phyloP scores from a whole-genome alignment of 64 coral and sea anemone genomes.

The Stylophora pistillata region DNA sequence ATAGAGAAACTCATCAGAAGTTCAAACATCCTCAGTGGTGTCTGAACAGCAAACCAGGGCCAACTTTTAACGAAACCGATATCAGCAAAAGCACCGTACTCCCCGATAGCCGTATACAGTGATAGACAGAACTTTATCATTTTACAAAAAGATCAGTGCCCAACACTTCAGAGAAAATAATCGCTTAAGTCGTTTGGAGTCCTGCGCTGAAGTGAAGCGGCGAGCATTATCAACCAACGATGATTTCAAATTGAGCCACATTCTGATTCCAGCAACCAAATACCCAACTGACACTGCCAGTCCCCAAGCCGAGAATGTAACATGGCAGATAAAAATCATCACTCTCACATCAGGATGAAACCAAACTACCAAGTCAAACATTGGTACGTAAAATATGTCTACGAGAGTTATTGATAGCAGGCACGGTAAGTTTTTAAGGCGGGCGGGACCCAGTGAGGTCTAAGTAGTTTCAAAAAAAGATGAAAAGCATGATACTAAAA shows the following conservation, averaged over 20 bases:
- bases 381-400: conserved; percentile 60
- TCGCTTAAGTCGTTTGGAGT: conserved; percentile 1
- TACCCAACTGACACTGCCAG: conserved; percentile 68
- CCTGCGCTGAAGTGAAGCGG: not conserved
- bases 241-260: conserved; percentile 61
- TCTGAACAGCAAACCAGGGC: conserved; percentile 52
- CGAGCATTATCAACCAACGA: not conserved
- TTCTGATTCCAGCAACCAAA: conserved; percentile 56
- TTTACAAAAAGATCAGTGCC: conserved; percentile 1
- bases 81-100: not conserved
- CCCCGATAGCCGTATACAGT: not conserved
- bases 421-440: conserved; percentile 45
- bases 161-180: conserved; percentile 12
- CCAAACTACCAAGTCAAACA: conserved; percentile 61
- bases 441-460: conserved; percentile 40
- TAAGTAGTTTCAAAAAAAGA: conserved; percentile 79
- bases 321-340: conserved; percentile 54
- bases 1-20: not conserved
- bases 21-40: conserved; percentile 28
- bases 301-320: conserved; percentile 64
- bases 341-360: conserved; percentile 32
- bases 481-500: conserved; percentile 71
- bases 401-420: conserved; percentile 39
- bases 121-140: conserved; percentile 23
- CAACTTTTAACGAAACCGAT: not conserved